Conservation (phyloP, 1,140 invertebrate genomes). For the Sycobia sp. region DNA sequence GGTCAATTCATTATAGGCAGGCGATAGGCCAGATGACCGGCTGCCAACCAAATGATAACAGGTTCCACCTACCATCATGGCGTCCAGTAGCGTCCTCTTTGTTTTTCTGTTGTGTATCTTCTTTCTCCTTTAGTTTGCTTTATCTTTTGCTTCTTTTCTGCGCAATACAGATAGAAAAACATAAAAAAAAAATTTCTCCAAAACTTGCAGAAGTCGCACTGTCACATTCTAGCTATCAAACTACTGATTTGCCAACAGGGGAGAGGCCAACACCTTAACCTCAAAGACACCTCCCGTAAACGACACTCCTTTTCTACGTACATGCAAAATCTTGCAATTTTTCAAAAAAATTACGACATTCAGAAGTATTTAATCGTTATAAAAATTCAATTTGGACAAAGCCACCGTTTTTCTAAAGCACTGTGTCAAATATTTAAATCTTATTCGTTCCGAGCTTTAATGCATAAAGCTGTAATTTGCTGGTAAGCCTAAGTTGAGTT, state of each 20-base stretch:
- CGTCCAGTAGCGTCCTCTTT: slow-evolving; percentile 52
- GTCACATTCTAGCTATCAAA: slow-evolving; percentile 22
- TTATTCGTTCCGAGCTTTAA: no score
- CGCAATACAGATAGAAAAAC: no score
- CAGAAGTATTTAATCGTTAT: neutral
- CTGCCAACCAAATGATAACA: slow-evolving; percentile 58
- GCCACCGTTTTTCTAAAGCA: no score
- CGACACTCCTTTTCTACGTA: neutral
- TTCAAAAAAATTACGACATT: neutral
- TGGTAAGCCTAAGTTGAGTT: no score
- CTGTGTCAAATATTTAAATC: no score
- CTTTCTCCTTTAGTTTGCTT: neutral
- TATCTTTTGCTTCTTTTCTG: neutral
- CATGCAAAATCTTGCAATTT: neutral
- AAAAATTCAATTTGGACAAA: no score
- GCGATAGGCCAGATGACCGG: slow-evolving; percentile 42
- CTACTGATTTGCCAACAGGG: neutral
- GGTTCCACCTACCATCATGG: slow-evolving; percentile 64
- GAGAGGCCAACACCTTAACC: slow-evolving; percentile 8
- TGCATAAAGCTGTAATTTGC: no score
- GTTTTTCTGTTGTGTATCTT: slow-evolving; percentile 20
- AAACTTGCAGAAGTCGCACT: neutral
- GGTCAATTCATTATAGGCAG: slow-evolving; percentile 22
- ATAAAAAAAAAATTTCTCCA: neutral
- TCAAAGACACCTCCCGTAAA: neutral